A percentile compares a stretch with the other conserved stretches of the same genome.
phyloP scores from a whole-genome alignment of 2,113 vertebrate species.

The Empidonax alnorum region DNA sequence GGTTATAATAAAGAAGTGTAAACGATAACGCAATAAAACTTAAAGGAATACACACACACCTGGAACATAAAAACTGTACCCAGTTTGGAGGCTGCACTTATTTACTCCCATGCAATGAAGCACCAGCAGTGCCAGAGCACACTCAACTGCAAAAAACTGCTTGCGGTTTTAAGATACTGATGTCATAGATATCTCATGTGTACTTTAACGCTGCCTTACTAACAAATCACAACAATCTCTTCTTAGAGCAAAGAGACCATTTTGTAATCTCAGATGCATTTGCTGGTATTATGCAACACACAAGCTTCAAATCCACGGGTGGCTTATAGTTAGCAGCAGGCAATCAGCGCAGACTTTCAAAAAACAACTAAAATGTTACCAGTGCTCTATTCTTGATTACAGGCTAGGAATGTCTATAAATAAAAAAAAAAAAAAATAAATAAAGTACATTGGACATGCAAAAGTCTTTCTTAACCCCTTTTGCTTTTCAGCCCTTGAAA shows the following conservation, averaged over 20 bases:
- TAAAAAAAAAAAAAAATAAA: background rate
- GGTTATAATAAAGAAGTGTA: background rate
- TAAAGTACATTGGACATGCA: background rate
- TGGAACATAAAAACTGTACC: background rate
- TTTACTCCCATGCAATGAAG: background rate
- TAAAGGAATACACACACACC: background rate
- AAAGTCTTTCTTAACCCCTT: background rate
- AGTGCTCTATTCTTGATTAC: background rate
- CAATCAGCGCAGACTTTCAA: background rate
- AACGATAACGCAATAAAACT: background rate
- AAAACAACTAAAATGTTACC: background rate
- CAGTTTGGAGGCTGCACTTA: background rate
- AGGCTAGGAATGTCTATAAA: background rate
- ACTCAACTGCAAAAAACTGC: background rate
- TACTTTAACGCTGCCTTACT: background rate
- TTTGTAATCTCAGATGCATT: slow-evolving; percentile 37
- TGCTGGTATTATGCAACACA: slow-evolving; percentile 11
- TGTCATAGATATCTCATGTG: background rate
- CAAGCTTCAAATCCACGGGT: slow-evolving; percentile 20
- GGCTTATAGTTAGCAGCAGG: slow-evolving; percentile 10
- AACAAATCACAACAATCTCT: slow-evolving; percentile 24
- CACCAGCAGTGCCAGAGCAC: background rate
- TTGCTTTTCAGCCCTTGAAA: background rate
- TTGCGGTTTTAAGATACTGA: background rate
- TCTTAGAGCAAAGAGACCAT: slow-evolving; percentile 27